Evolutionary conservation across 2,888 invertebrate species (phyloP).

Genomic region (Xestia sexstrigata): DNA sequence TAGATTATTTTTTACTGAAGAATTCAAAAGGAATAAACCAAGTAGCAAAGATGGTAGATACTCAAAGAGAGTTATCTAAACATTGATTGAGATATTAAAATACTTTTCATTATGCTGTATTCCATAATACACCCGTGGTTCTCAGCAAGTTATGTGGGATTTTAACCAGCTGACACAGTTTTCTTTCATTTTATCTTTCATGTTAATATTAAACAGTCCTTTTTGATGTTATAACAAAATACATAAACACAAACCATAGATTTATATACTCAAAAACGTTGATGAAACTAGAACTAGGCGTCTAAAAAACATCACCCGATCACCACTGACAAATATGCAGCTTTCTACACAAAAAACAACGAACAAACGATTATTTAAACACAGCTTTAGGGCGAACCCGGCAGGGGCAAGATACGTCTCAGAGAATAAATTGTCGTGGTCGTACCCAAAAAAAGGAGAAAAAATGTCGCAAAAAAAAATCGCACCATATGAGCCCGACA

Average conservation of each 20-base stretch:
- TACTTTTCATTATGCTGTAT: slow-evolving; percentile 6
- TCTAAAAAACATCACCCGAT: slow-evolving; percentile 27
- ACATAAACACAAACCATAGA: not conserved
- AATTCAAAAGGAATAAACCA: slow-evolving; percentile 1
- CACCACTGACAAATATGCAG: slow-evolving; percentile 50
- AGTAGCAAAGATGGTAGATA: not conserved
- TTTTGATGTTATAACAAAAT: slow-evolving; percentile 50
- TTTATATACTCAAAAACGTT: not conserved
- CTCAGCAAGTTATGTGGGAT: slow-evolving; percentile 42
- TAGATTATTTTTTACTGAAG: not conserved
- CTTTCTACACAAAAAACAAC: slow-evolving; percentile 60
- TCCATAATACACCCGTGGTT: slow-evolving; percentile 12
- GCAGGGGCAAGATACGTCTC: slow-evolving; percentile 75
- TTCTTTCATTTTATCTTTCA: slow-evolving; percentile 35
- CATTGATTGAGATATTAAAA: slow-evolving; percentile 25
- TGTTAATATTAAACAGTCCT: slow-evolving; percentile 55
- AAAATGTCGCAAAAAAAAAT: slow-evolving; percentile 59
- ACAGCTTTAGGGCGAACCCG: slow-evolving; percentile 74
- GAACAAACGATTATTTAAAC: slow-evolving; percentile 82
- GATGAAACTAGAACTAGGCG: slow-evolving; percentile 26
- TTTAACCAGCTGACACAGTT: slow-evolving; percentile 42
- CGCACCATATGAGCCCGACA: slow-evolving; percentile 68
- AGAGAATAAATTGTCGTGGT: slow-evolving; percentile 81
- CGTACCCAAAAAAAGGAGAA: slow-evolving; percentile 54
- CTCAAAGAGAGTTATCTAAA: slow-evolving; percentile 13